Percentiles rank a stretch among this genome's conserved stretches.
Evolutionary conservation across 2,113 vertebrate genomes (phyloP).

Genomic region (Tamias sibiricus): DNA sequence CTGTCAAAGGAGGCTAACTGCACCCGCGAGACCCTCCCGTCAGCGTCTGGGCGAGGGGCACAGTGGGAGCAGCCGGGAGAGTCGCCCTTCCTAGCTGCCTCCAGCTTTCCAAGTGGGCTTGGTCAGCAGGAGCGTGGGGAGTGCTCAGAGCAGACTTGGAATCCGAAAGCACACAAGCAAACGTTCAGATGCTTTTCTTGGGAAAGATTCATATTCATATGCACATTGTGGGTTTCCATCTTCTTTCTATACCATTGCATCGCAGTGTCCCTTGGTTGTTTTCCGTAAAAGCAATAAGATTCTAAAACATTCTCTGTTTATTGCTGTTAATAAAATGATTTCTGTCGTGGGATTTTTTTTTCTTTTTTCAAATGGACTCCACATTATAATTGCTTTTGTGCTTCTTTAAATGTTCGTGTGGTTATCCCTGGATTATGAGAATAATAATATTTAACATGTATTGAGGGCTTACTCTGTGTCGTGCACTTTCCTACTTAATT

Average conservation of each 20-base stretch:
- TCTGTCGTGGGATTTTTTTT: constrained; percentile 17
- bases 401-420: constrained; percentile 57
- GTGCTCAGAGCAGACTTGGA: neutral
- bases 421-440: constrained; percentile 19
- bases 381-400: constrained; percentile 12
- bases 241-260: neutral
- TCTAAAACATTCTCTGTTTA: constrained; percentile 17
- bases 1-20: constrained; percentile 30
- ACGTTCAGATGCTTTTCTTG: neutral
- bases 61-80: constrained; percentile 48
- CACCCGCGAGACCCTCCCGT: neutral
- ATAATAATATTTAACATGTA: neutral
- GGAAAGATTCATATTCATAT: constrained; percentile 37
- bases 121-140: neutral
- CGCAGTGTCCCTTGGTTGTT: neutral
- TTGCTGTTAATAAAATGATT: neutral
- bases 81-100: neutral
- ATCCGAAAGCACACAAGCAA: constrained; percentile 33
- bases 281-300: constrained; percentile 36
- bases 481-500: neutral
- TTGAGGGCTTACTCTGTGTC: neutral
- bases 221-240: constrained; percentile 20
- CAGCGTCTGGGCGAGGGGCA: neutral
- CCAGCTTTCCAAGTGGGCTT: neutral
- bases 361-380: neutral